These are phyloP conservation scores for Pteropus rufus DNA, from an alignment of 2,797 vertebrate species.

Conservation along the genomic window DNA sequence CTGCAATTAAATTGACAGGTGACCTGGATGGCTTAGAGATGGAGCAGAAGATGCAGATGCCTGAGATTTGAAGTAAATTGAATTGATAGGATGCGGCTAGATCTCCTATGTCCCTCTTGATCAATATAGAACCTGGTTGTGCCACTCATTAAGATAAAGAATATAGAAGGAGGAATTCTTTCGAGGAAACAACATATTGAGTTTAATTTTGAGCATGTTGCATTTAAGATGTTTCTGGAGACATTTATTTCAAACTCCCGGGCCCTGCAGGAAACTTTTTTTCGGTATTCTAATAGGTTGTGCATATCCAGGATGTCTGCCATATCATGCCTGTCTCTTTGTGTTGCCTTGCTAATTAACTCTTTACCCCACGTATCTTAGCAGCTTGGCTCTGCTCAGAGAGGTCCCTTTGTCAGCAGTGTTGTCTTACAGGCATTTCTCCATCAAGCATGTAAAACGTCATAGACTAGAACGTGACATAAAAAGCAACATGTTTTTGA, in stretches of 20 bases:
- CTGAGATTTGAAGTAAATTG: not conserved
- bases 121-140: not conserved
- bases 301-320: not conserved
- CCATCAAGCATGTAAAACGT: constrained; percentile 28
- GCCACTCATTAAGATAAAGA: not conserved
- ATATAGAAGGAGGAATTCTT: not conserved
- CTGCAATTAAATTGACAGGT: not conserved
- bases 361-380: not conserved
- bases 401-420: not conserved
- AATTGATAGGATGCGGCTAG: not conserved
- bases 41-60: not conserved
- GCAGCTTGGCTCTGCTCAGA: not conserved
- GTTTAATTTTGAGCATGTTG: not conserved
- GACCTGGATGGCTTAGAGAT: not conserved
- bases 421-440: constrained; percentile 30
- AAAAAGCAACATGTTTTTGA: not conserved
- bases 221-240: not conserved
- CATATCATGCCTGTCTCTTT: not conserved
- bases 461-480: constrained; percentile 14
- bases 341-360: not conserved
- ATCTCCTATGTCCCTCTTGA: not conserved
- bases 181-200: not conserved
- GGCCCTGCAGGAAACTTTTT: not conserved
- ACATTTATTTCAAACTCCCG: not conserved
- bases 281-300: not conserved